Conservation (phyloP, 2,888 invertebrate species). For the Trypoxylon attenuatum region DNA sequence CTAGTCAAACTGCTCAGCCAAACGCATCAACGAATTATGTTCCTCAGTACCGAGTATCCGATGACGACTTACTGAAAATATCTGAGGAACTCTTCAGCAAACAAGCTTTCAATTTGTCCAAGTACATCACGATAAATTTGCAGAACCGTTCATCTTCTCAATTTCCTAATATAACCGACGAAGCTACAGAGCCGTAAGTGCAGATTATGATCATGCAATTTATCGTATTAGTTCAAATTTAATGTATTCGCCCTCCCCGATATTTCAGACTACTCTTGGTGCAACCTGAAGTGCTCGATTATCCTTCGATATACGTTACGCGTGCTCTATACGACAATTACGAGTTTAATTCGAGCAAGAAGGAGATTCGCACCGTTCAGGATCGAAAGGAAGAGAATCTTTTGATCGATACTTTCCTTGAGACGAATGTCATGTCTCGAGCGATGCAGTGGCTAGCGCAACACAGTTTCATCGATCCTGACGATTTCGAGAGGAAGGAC, state of each 20-base stretch:
- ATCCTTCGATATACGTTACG: conserved; percentile 59
- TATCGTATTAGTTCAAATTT: too few relatives aligned
- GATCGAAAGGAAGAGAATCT: conserved; percentile 58
- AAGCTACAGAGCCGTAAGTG: conserved; percentile 59
- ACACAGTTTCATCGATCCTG: conserved; percentile 59
- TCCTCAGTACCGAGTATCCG: conserved; percentile 48
- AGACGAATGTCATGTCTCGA: conserved; percentile 61
- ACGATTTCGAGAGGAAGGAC: conserved; percentile 79
- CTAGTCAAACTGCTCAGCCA: neutral
- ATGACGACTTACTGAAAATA: conserved; percentile 61
- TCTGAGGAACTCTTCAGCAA: conserved; percentile 64
- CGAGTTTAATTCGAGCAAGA: conserved; percentile 55
- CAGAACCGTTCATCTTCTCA: conserved; percentile 50
- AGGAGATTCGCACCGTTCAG: conserved; percentile 54
- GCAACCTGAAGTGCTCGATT: conserved; percentile 47
- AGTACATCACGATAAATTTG: conserved; percentile 59
- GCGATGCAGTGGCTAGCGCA: conserved; percentile 62
- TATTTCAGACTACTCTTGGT: conserved; percentile 57
- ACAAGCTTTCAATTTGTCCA: conserved; percentile 51
- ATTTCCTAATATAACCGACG: conserved; percentile 52
- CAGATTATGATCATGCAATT: neutral
- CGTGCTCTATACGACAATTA: conserved; percentile 61
- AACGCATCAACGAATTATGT: neutral
- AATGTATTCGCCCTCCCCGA: neutral
- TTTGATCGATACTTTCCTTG: conserved; percentile 61